Evolutionary conservation across 1,140 invertebrate genomes (phyloP).

Genomic region (Streblospio benedicti): DNA sequence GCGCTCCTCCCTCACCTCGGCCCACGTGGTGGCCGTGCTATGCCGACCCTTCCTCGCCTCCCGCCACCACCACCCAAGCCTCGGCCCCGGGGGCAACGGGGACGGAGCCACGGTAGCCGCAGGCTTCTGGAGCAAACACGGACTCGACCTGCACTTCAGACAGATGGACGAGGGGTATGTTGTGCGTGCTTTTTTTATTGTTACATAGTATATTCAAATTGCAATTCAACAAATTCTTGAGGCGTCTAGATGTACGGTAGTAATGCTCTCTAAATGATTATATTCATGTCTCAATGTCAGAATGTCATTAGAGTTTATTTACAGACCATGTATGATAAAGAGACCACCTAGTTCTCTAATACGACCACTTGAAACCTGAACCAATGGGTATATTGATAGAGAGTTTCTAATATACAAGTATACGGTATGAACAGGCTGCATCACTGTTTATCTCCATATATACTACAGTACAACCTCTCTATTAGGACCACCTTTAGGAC

Average conservation of each 20-base stretch:
- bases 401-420: too few relatives aligned
- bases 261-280: background rate
- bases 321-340: too few relatives aligned
- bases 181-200: background rate
- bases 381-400: too few relatives aligned
- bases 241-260: background rate
- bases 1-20: slow-evolving; percentile 13
- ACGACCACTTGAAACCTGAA: too few relatives aligned
- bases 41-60: slow-evolving; percentile 29
- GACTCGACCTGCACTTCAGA: slow-evolving; percentile 29
- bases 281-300: too few relatives aligned
- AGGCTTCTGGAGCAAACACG: slow-evolving; percentile 38
- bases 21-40: slow-evolving; percentile 24
- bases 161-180: slow-evolving; percentile 32
- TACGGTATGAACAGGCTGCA: too few relatives aligned
- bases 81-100: slow-evolving; percentile 22
- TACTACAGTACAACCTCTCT: too few relatives aligned
- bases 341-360: too few relatives aligned
- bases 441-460: too few relatives aligned
- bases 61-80: slow-evolving; percentile 5
- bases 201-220: background rate
- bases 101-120: slow-evolving; percentile 23
- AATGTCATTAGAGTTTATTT: too few relatives aligned
- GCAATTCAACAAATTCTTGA: background rate
- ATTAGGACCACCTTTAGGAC: too few relatives aligned